Percentiles rank a stretch among this genome's conserved stretches.
phyloP scores from a whole-genome alignment of 2,797 vertebrate species.

The Melanotaenia trifasciata region DNA sequence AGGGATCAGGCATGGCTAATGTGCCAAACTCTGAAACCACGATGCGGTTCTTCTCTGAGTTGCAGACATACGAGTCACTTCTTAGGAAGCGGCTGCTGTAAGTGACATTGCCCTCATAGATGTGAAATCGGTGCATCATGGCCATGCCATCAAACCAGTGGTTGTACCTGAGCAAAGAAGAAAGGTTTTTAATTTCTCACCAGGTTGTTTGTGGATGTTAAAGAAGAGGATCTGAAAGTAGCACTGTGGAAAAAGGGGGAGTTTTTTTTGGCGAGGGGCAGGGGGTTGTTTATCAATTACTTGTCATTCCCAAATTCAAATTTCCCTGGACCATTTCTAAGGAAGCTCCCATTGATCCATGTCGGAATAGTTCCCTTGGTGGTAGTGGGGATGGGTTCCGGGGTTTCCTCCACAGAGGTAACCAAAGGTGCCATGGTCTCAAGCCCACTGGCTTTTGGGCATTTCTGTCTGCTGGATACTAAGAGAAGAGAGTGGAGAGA shows the following conservation, averaged over 20 bases:
- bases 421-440: constrained; percentile 84
- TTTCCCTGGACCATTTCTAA: constrained; percentile 93
- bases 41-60: constrained; percentile 87
- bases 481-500: constrained; percentile 5
- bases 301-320: constrained; percentile 92
- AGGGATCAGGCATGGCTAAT: constrained; percentile 91
- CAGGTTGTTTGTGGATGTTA: constrained; percentile 1
- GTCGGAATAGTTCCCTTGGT: constrained; percentile 85
- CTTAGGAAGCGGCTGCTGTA: constrained; percentile 90
- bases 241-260: background rate
- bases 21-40: constrained; percentile 93
- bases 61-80: constrained; percentile 86
- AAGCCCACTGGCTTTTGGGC: constrained; percentile 75
- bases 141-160: constrained; percentile 98
- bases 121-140: constrained; percentile 91
- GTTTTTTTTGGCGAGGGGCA: too few relatives aligned
- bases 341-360: constrained; percentile 90
- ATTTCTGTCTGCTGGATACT: constrained; percentile 72
- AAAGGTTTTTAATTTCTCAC: background rate
- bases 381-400: constrained; percentile 77
- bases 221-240: background rate
- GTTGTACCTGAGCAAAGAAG: constrained; percentile 81
- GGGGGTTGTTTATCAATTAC: constrained; percentile 71
- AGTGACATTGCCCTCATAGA: constrained; percentile 85
- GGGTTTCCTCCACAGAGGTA: constrained; percentile 85